Percentiles rank a stretch among this genome's conserved stretches.
These are phyloP conservation scores for Myotis pilosus DNA, from an alignment of 2,797 vertebrate genomes.

Conservation along the genomic window DNA sequence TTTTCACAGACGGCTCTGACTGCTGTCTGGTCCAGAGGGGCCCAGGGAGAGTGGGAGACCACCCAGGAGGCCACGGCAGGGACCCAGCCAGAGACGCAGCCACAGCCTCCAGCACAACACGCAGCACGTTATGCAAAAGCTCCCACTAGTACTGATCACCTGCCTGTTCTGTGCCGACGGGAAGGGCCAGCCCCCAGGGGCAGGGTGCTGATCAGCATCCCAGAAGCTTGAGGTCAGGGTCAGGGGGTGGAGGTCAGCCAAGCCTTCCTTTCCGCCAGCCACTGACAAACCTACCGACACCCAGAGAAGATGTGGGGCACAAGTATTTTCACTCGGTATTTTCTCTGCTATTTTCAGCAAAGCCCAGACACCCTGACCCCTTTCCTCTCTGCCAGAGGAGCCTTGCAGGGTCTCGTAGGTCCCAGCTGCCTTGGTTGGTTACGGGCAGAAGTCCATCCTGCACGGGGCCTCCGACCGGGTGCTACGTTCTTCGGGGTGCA, in stretches of 20 bases:
- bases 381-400: slow-evolving; percentile 33
- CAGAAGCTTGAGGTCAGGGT: background rate
- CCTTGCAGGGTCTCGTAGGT: background rate
- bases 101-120: background rate
- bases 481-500: background rate
- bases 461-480: background rate
- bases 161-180: background rate
- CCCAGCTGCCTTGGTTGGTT: background rate
- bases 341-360: slow-evolving; percentile 52
- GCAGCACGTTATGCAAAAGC: background rate
- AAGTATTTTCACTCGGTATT: slow-evolving; percentile 34
- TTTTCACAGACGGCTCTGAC: background rate
- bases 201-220: background rate
- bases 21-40: background rate
- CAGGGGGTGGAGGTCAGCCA: background rate
- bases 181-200: background rate
- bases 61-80: background rate
- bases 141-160: background rate
- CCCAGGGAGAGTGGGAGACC: background rate
- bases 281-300: background rate
- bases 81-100: background rate
- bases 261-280: background rate
- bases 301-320: background rate
- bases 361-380: slow-evolving; percentile 40
- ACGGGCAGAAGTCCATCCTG: background rate